Conservation (phyloP, 92 coral and sea anemone species). For the Bergia puertoricense region DNA sequence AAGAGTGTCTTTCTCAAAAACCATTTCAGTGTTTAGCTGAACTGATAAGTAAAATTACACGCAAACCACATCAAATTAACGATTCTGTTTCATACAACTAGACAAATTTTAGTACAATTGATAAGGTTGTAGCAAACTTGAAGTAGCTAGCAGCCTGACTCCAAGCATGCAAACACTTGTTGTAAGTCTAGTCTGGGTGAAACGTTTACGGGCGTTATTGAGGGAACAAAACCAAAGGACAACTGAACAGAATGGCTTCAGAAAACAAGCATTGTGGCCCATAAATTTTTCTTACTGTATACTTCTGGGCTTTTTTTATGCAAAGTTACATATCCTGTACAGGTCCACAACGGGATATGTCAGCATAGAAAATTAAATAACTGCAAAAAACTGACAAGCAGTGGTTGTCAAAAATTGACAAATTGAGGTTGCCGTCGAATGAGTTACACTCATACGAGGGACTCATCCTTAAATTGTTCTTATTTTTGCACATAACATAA, state of each 20-base stretch:
- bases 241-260: background rate
- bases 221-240: background rate
- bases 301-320: background rate
- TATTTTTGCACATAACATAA: no score
- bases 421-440: background rate
- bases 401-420: no score
- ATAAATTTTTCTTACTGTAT: no score
- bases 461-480: background rate
- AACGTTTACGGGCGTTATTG: background rate
- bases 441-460: background rate
- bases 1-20: background rate
- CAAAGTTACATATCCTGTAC: background rate
- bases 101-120: background rate
- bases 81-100: background rate
- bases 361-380: background rate
- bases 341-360: background rate
- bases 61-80: background rate
- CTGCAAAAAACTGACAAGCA: background rate
- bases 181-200: background rate
- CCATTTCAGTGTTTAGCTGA: background rate
- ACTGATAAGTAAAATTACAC: background rate
- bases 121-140: background rate
- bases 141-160: background rate
- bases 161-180: background rate
- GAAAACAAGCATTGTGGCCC: background rate